Base-by-base conservation (phyloP, 2,797 vertebrate genomes). In the Molossus alvarezi region DNA sequence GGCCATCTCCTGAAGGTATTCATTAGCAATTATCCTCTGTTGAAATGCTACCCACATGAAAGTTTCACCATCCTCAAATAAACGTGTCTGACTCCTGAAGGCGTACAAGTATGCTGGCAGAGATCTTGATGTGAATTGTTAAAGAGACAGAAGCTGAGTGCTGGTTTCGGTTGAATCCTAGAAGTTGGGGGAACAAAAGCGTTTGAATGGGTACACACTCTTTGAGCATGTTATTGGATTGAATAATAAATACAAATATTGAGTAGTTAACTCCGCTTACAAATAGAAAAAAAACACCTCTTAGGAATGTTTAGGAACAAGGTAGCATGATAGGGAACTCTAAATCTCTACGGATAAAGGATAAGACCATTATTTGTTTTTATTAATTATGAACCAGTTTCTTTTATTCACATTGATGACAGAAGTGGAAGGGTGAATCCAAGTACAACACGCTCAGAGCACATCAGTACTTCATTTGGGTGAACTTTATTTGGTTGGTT, bases 21-120 rank as follows among this genome's bases (percentile, higher is more conserved):
- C 41, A 27, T 71, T 55, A 95, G 72, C 55, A 79, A 84, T 94
- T 95, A 77, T 10, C 45, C 73, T 65, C 3, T 87, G 79, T 87
- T 64, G 76, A 95, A 95, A 90, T 23, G 27, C 93, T 72, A 6
- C 88, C 55, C 45, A 94, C 71, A 9, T 79, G 45, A 9, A 94
- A 80, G 71, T 76, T 85, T 91, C 23, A 21, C 67, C 75, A 48
- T 23, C 91, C 65, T 85, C 71, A 90, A 69, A 71, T 69, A 58
- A 81, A 92, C 71, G 57, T 41, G 58, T 77, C 73, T 95, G 86
- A 67, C 69, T 94, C 71, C 64, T 20, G 21, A 33, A 95, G 65
- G 53, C 62, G 1, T 45, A 17, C 51, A 57, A 4, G 25, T 62
- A 11, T 29, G 21, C 23, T 86, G 71, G 57, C 69, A 85, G 62